Percentiles rank a stretch among this genome's conserved stretches.
phyloP scores from a whole-genome alignment of 1,140 invertebrate species.

The fruit fly (Drosophila melanogaster) region Release_6_plus_ISO1_MT NT_037436.4:7711501-7712000 shows the following conservation, averaged over 20 bases:
- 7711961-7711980: conserved; percentile 53
- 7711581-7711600: conserved; percentile 57
- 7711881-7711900: conserved; percentile 52
- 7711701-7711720: conserved; percentile 60
- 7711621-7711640: conserved; percentile 36
- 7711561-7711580: conserved; percentile 9
- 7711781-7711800: not conserved
- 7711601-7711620: conserved; percentile 65
- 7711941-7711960: conserved; percentile 61
- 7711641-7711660: conserved; percentile 80
- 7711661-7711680: conserved; percentile 54
- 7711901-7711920: conserved; percentile 69
- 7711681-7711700: conserved; percentile 57
- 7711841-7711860: not conserved
- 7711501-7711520: conserved; percentile 60
- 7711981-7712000: conserved; percentile 59
- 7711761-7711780: conserved; percentile 43
- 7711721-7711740: conserved; percentile 37
- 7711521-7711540: conserved; percentile 41
- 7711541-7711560: conserved; percentile 10
- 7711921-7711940: conserved; percentile 53
- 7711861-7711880: conserved; percentile 68
- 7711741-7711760: conserved; percentile 62
- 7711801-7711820: conserved; percentile 14
- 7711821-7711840: conserved; percentile 2